Conservation (phyloP, 2,888 invertebrate genomes). For the Stegana nigrithorax region DNA sequence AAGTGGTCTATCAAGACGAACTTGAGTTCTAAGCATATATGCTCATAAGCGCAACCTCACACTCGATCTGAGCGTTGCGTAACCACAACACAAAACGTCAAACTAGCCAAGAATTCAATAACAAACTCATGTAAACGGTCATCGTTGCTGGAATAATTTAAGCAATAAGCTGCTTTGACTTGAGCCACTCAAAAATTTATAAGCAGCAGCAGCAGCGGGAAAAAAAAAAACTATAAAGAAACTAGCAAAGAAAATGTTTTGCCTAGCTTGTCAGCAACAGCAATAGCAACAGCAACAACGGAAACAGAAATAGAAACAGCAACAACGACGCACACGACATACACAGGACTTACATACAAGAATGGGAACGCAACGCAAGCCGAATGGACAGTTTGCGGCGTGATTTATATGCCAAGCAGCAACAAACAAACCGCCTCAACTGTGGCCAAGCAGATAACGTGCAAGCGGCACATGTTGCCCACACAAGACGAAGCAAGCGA, state of each 20-base stretch:
- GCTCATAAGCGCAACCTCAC: too few relatives aligned
- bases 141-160: too few relatives aligned
- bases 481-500: not conserved
- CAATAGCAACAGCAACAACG: not conserved
- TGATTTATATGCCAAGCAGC: conserved; percentile 13
- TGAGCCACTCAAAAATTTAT: conserved; percentile 39
- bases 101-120: not conserved
- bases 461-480: not conserved
- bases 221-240: not conserved
- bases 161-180: conserved; percentile 50
- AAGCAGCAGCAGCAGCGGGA: conserved; percentile 34
- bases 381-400: not conserved
- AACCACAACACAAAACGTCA: conserved; percentile 13
- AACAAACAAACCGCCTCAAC: not conserved
- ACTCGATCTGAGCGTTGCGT: too few relatives aligned
- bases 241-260: not conserved
- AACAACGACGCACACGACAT: too few relatives aligned
- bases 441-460: conserved; percentile 12
- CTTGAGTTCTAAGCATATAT: too few relatives aligned
- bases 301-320: too few relatives aligned
- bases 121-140: conserved; percentile 1
- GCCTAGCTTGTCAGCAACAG: not conserved
- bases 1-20: not conserved
- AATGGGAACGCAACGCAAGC: not conserved
- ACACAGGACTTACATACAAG: too few relatives aligned